These are phyloP conservation scores for Centropus bengalensis DNA, from an alignment of 2,113 vertebrate species.

Conservation along the genomic window DNA sequence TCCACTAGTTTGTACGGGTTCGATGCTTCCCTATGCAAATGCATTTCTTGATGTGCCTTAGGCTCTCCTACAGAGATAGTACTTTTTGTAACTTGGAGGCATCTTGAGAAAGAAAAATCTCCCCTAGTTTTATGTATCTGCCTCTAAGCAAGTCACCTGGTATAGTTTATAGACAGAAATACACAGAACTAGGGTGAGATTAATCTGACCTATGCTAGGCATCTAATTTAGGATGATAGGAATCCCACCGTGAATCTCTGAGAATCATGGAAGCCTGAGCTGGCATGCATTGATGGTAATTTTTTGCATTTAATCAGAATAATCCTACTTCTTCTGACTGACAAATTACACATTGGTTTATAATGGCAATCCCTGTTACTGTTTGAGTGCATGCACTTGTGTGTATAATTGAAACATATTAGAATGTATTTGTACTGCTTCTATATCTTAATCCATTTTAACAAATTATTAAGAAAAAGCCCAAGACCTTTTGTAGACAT, in stretches of 20 bases:
- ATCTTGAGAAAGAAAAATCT: neutral
- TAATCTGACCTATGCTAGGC: neutral
- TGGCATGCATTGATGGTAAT: neutral
- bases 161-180: neutral
- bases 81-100: neutral
- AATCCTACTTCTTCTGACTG: neutral
- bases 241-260: neutral
- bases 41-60: neutral
- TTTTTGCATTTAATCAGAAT: neutral
- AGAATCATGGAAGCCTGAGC: neutral
- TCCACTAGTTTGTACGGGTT: neutral
- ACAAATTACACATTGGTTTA: neutral
- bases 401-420: neutral
- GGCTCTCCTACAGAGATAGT: neutral
- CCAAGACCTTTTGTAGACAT: neutral
- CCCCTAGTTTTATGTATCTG: accelerated
- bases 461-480: neutral
- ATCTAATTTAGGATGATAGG: neutral
- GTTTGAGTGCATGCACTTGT: neutral
- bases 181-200: neutral
- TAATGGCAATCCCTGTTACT: neutral
- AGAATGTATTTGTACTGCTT: neutral
- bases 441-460: neutral
- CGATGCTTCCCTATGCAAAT: neutral
- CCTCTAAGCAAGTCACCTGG: neutral